Evolutionary conservation across 1,140 invertebrate genomes (phyloP), one percentile per base, ranked within the genome.

Genomic region (Drosophila subobscura): DNA sequence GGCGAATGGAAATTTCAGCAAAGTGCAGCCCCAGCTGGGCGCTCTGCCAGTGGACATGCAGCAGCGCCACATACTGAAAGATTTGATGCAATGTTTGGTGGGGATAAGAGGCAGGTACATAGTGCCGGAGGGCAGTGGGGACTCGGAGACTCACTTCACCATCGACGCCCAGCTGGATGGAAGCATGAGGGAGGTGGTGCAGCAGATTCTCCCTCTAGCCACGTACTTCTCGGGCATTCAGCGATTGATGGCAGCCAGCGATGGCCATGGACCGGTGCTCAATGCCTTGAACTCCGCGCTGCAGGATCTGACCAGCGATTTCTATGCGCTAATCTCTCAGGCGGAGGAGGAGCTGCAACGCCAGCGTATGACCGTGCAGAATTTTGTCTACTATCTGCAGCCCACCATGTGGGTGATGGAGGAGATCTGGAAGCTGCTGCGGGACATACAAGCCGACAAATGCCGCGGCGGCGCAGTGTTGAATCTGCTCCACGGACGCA

Each of bases 331-430:
- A 83, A 92, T 98, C 14, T 94, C 96, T 10, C 97, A 98, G 92
- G 91, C 98, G 57, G 97, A 99, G 92, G 94, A 93, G 29, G 95
- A 97, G 85, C 94, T 95, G 76, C 93, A 94, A 59, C 93, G 94
- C 67, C 94, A 94, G 14, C 94, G 95, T 75, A 90, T 99, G 53
- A 96, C 95, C 66, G 92, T 99, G 41, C 97, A 98, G 86, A 98
- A 97, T 88, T 89, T 99, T 45, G 97, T 96, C 94, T 98, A 96
- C 92, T 98, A 96, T 91, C 93, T 98, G 51, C 95, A 98, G 83
- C 95, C 96, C 0, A 97, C 96, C n/a, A 94, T 97, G 92, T 94
- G 95, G 56, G 96, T 95, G 10, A 95, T 99, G 94, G 94, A 96
- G 73, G 94, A 97, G 67, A 91, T 99, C 23, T 95, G 96, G 29